Evolutionary conservation across 2,797 vertebrate species (phyloP), one percentile per base, ranked within the genome.

Genomic region (Hemibagrus guttatus): DNA sequence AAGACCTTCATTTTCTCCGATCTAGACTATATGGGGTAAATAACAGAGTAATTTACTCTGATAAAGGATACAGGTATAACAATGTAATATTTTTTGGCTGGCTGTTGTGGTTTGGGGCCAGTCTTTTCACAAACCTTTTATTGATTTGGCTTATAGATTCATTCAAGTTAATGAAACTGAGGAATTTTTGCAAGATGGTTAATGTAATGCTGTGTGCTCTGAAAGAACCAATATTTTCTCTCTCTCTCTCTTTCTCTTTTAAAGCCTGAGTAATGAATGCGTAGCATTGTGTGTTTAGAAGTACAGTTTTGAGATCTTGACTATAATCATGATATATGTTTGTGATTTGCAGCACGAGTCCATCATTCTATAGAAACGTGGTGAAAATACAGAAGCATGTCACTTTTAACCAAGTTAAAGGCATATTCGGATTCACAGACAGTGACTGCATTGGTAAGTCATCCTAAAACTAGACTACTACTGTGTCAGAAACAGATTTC

Each of bases 1-100:
- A 99, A 99, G 93, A 99, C 98, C 3, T 99, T 99, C 92, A 98
- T 99, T 90, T 99, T 99, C 95, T 99, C 98, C 0, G 97, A 99
- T 92, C 95, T 99, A 0, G 96, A 98, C 69, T 99, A 99, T 83
- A 97, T 99, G 96, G 98, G 98, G 98, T 99, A 95, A 94, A 93
- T 59, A 68, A 26, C 17, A 31, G 23, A 2, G 42, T 52, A 2
- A n/a, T n/a, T n/a, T n/a, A n/a, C n/a, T n/a, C n/a, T n/a, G n/a
- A n/a, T n/a, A n/a, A n/a, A n/a, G 46, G 9, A 49, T n/a, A 16
- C 69, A 46, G 9, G 12, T 21, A 46, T 72, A 13, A 39, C 0
- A 35, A 1, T 9, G 63, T 13, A 14, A 14, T 7, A 49, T 28
- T 8, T 17, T 69, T 68, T 68, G 64, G 2, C 6, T 35, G 64